phyloP scores from a whole-genome alignment of 2,888 invertebrate genomes.

The Linnaemya vulpina region DNA sequence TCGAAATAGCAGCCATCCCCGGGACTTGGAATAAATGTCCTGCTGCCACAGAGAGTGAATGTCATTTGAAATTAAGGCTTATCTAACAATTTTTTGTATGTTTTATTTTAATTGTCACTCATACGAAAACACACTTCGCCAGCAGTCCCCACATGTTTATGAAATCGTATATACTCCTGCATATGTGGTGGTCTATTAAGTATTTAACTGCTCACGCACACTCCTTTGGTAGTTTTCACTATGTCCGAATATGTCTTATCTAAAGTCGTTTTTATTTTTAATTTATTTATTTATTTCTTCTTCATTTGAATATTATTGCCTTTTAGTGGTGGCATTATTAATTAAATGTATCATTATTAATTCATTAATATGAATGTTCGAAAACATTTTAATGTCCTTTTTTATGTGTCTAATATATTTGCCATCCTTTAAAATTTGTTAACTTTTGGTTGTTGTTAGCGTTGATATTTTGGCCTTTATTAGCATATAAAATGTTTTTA shows the following conservation, averaged over 20 bases:
- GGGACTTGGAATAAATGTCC: not conserved
- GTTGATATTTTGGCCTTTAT: constrained; percentile 45
- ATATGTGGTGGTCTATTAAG: not conserved
- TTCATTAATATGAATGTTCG: constrained; percentile 58
- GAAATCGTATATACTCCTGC: not conserved
- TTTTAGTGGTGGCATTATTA: constrained; percentile 71
- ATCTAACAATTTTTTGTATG: constrained; percentile 69
- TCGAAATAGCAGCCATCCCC: constrained; percentile 40
- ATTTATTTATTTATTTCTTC: constrained; percentile 50
- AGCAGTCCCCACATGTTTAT: not conserved
- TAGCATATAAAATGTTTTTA: constrained; percentile 47
- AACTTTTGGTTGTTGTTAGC: not conserved
- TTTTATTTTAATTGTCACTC: constrained; percentile 78
- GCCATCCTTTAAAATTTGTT: constrained; percentile 44
- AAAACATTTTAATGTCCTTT: constrained; percentile 62
- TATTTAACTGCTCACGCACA: not conserved
- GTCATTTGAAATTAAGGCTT: constrained; percentile 59
- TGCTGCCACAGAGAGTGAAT: constrained; percentile 20
- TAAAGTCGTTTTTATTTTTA: constrained; percentile 51
- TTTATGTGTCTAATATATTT: constrained; percentile 46
- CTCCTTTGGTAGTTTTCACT: not conserved
- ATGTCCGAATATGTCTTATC: constrained; percentile 35
- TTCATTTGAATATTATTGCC: constrained; percentile 61
- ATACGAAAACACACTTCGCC: constrained; percentile 12
- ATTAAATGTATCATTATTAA: constrained; percentile 66